phyloP scores from a whole-genome alignment of 2,888 invertebrate species.

The Leptothorax acervorum region DNA sequence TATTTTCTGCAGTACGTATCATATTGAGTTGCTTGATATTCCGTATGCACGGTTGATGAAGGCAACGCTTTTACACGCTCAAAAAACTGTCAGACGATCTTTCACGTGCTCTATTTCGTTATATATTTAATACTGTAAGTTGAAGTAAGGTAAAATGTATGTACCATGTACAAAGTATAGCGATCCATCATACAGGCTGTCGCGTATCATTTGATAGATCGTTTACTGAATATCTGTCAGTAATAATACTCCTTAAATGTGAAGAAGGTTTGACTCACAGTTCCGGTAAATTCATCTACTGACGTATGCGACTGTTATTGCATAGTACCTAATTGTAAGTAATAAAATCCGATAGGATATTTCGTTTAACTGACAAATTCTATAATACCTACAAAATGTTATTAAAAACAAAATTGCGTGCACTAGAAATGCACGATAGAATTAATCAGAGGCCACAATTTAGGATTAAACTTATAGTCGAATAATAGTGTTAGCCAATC shows the following conservation, averaged over 20 bases:
- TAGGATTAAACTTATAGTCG: not conserved
- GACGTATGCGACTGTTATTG: slow-evolving; percentile 1
- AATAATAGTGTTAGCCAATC: no score
- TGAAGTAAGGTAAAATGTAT: slow-evolving; percentile 16
- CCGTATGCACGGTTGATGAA: not conserved
- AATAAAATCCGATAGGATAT: not conserved
- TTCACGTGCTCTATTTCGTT: slow-evolving; percentile 33
- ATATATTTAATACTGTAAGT: slow-evolving; percentile 36
- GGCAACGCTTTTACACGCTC: not conserved
- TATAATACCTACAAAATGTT: not conserved
- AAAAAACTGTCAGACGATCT: slow-evolving; percentile 38
- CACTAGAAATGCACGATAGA: not conserved
- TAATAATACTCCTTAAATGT: slow-evolving; percentile 42
- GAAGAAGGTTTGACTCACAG: slow-evolving; percentile 25
- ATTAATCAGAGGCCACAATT: not conserved
- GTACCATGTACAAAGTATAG: slow-evolving; percentile 21
- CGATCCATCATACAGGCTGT: slow-evolving; percentile 43
- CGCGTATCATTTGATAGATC: slow-evolving; percentile 53
- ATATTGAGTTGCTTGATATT: not conserved
- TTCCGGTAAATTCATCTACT: not conserved
- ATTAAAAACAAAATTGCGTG: not conserved
- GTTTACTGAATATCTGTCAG: slow-evolving; percentile 46
- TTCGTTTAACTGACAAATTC: not conserved
- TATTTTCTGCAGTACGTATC: not conserved
- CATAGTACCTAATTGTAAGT: not conserved